phyloP scores from a whole-genome alignment of 2,888 invertebrate species.

The Galerucella pusilla region DNA sequence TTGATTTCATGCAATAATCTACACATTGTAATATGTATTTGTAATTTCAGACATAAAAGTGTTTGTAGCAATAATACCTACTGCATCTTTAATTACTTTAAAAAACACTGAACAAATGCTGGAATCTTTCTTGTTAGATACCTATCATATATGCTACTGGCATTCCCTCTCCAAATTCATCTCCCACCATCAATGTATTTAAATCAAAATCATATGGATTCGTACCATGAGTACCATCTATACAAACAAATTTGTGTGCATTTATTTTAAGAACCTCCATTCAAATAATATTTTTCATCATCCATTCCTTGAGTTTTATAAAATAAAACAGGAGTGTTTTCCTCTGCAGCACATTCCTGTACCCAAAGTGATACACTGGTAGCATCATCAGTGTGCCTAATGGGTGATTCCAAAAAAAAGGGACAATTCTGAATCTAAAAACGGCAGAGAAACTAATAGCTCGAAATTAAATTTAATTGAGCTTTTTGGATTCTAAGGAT shows the following conservation, averaged over 20 bases:
- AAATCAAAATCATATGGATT: constrained; percentile 22
- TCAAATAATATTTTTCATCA: constrained; percentile 18
- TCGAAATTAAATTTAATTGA: too few species aligned
- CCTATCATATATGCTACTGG: constrained; percentile 16
- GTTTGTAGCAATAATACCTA: constrained; percentile 4
- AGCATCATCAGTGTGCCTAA: constrained; percentile 16
- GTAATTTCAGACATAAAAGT: not conserved
- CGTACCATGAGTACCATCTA: constrained; percentile 20
- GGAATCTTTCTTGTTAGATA: constrained; percentile 6
- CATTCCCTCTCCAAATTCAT: constrained; percentile 19
- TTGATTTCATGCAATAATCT: constrained; percentile 16
- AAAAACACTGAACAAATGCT: constrained; percentile 10
- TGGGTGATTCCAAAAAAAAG: too few species aligned
- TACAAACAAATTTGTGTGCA: constrained; percentile 10
- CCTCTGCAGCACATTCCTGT: constrained; percentile 18
- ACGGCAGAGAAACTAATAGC: too few species aligned
- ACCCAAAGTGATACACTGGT: constrained; percentile 5
- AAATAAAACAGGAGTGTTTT: constrained; percentile 19
- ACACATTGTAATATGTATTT: constrained; percentile 31
- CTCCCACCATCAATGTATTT: constrained; percentile 3
- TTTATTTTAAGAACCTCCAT: not conserved
- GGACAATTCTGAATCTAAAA: too few species aligned
- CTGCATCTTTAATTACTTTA: constrained; percentile 14
- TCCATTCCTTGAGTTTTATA: constrained; percentile 15
- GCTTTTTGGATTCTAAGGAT: too few species aligned